Conservation (phyloP, 2,888 invertebrate species). For the Archips crataeganus region DNA sequence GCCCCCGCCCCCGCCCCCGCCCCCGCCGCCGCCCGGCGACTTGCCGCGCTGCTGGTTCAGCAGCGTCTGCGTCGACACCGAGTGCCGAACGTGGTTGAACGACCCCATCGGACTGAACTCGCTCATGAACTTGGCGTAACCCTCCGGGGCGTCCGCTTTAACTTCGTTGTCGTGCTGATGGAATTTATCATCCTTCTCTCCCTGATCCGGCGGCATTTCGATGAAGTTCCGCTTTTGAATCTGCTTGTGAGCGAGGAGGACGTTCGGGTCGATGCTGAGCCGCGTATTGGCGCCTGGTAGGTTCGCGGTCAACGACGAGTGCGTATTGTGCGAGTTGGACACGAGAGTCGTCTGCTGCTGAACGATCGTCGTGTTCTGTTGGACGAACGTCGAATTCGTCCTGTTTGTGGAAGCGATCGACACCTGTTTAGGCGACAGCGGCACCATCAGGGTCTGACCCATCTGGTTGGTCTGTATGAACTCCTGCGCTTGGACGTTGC, state of each 20-base stretch:
- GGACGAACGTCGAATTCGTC: constrained; percentile 90
- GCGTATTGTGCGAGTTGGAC: constrained; percentile 87
- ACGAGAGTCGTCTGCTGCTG: constrained; percentile 93
- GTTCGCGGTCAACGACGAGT: constrained; percentile 61
- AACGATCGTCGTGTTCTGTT: constrained; percentile 94
- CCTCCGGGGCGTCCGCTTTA: constrained; percentile 53
- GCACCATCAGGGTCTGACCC: constrained; percentile 91
- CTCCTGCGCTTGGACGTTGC: constrained; percentile 88
- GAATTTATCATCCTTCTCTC: constrained; percentile 42
- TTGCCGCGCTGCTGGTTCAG: constrained; percentile 66
- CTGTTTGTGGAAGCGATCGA: constrained; percentile 83
- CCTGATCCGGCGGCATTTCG: constrained; percentile 53
- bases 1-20: constrained; percentile 85
- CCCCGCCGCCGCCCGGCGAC: constrained; percentile 55
- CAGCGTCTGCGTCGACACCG: constrained; percentile 91
- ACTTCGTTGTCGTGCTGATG: constrained; percentile 46
- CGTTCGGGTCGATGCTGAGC: constrained; percentile 87
- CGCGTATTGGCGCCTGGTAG: constrained; percentile 67
- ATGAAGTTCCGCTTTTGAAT: constrained; percentile 57
- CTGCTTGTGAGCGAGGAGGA: constrained; percentile 75
- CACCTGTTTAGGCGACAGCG: constrained; percentile 87
- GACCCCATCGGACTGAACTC: constrained; percentile 52
- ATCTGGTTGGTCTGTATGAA: constrained; percentile 89
- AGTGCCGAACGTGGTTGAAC: constrained; percentile 82
- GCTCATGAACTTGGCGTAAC: constrained; percentile 60